Evolutionary conservation across 64 coral and sea anemone genomes (phyloP), one percentile per base, ranked within the genome.

Genomic region (Porites lutea): DNA sequence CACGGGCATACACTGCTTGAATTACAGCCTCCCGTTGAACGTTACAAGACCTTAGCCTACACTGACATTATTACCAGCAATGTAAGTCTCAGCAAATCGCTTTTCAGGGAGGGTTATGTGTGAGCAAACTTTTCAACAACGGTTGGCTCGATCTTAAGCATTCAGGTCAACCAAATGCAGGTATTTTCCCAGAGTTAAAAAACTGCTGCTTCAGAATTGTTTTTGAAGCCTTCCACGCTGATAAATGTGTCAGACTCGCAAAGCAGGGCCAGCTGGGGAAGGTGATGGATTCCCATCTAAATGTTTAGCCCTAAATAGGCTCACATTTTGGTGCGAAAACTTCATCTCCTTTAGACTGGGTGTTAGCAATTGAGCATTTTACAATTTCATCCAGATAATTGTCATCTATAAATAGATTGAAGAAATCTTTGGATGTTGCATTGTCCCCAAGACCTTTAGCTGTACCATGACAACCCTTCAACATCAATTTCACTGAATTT

Each of bases 331-430:
- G 55, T 20, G 74, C 65, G 52, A 89, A 89, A 3, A 8, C 78
- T 78, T 59, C 9, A 51, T 89, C 74, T n/a, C 58, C 73, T n/a
- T 63, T 74, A 22, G 74, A 77, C 19, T 74, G 59, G 13, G 87
- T 74, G 51, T 78, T 78, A 5, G 73, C 74, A 63, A 89, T 74
- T 37, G 71, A 77, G 73, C 45, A 23, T 62, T 15, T 37, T 3
- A 78, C 74, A 58, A 79, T 65, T 66, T 65, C 74, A 64, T 87
- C 67, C 13, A 87, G 51, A 57, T 43, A 76, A 45, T 53, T 22
- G 37, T 88, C 71, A 23, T 88, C 71, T 46, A 88, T 90, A 57
- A 90, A 90, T 52, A 71, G 52, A 80, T 67, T 90, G 75, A 86
- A 86, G 51, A 68, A 86, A 58, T 59, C 82, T 70, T 86, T 86